A percentile compares a stretch with the other conserved stretches of the same genome.
These are phyloP conservation scores for Phytoseiulus persimilis DNA, from an alignment of 2,888 invertebrate genomes.

Conservation along the genomic window DNA sequence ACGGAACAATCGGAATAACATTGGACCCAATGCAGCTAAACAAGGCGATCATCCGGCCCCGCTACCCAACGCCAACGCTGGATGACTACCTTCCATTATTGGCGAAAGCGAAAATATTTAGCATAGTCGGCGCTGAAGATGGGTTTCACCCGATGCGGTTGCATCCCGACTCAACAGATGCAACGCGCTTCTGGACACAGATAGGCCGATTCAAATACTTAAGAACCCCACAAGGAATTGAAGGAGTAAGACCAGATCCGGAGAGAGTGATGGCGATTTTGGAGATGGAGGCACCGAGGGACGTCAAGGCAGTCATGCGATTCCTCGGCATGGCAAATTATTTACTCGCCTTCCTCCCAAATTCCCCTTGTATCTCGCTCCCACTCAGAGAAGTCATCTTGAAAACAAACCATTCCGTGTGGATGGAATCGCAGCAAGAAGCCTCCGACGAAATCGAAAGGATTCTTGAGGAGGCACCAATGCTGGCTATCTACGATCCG, in stretches of 20 bases:
- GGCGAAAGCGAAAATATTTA: constrained; percentile 45
- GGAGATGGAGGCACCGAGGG: constrained; percentile 29
- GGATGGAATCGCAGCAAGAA: constrained; percentile 38
- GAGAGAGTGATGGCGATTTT: constrained; percentile 33
- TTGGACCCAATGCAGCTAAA: constrained; percentile 48
- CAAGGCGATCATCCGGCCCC: constrained; percentile 45
- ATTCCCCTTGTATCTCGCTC: background rate
- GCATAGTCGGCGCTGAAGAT: constrained; percentile 47
- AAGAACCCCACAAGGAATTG: constrained; percentile 48
- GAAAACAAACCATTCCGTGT: background rate
- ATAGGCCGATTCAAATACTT: constrained; percentile 48
- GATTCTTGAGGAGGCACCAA: constrained; percentile 46
- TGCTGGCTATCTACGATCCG: constrained; percentile 48
- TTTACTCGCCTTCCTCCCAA: background rate
- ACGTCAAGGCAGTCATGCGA: constrained; percentile 38
- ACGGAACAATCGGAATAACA: constrained; percentile 47
- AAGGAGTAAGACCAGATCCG: constrained; percentile 39
- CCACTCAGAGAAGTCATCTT: background rate
- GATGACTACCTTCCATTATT: constrained; percentile 47
- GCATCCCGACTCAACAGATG: constrained; percentile 47
- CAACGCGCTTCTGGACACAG: constrained; percentile 49
- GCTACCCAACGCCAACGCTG: constrained; percentile 47
- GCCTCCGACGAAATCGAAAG: constrained; percentile 47
- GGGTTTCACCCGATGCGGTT: constrained; percentile 50
- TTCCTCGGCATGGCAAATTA: constrained; percentile 40